Evolutionary conservation across 2,113 vertebrate species (phyloP).

Genomic region (Petrocephalus microphthalmus): DNA sequence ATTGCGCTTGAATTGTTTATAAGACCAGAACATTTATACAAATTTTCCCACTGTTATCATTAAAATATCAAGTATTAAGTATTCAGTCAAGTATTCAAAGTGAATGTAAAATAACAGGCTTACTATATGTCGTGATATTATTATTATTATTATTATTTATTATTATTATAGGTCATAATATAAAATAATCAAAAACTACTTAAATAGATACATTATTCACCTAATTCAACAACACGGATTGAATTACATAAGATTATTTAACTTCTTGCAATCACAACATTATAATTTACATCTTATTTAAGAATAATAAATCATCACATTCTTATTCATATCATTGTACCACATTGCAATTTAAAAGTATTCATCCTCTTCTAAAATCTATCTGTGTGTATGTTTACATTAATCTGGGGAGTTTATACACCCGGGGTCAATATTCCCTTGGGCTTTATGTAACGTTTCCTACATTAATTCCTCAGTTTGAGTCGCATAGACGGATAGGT

Average conservation of each 20-base stretch:
- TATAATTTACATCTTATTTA: background rate
- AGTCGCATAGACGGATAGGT: conserved; percentile 22
- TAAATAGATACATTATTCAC: background rate
- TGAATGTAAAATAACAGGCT: background rate
- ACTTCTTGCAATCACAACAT: background rate
- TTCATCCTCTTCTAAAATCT: conserved; percentile 43
- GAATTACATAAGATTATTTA: background rate
- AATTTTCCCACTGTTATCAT: background rate
- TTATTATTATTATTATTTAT: conserved; percentile 1
- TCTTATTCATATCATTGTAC: background rate
- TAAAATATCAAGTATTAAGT: background rate
- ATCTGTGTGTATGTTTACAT: conserved; percentile 37
- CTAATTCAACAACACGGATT: background rate
- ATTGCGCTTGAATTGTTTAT: background rate
- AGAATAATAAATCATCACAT: background rate
- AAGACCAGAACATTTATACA: background rate
- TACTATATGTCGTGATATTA: background rate
- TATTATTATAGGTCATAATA: background rate
- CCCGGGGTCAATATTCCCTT: conserved; percentile 59
- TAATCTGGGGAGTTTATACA: conserved; percentile 64
- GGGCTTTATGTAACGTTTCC: conserved; percentile 60
- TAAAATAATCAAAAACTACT: background rate
- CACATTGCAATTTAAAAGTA: conserved; percentile 17
- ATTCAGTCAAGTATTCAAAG: no score
- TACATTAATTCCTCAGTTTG: conserved; percentile 60